A percentile compares a stretch with the other conserved stretches of the same genome.
Evolutionary conservation across 2,797 vertebrate species (phyloP).

Genomic region (Malacoctenus gilli): DNA sequence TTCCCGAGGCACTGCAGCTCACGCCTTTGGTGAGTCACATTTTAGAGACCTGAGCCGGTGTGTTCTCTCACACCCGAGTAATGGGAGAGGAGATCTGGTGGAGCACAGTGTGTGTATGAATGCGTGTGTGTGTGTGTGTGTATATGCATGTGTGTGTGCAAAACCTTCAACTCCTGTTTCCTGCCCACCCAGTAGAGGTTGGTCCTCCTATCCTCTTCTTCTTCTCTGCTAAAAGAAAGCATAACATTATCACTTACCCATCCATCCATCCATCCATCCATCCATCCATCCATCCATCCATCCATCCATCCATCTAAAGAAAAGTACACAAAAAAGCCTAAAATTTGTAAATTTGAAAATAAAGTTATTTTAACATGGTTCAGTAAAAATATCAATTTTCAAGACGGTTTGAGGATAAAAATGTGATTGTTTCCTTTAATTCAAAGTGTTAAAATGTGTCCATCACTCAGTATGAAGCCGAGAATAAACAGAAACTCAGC

Average conservation of each 20-base stretch:
- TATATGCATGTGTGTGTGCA: conserved; percentile 30
- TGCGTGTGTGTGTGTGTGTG: conserved; percentile 32
- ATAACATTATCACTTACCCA: too few species aligned
- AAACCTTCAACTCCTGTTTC: conserved; percentile 72
- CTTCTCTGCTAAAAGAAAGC: conserved; percentile 64
- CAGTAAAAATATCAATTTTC: too few species aligned
- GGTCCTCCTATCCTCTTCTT: conserved; percentile 76
- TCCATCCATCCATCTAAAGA: too few species aligned
- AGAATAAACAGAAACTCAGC: conserved; percentile 47
- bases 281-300: too few species aligned
- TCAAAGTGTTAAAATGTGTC: conserved; percentile 40
- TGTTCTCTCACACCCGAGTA: conserved; percentile 83
- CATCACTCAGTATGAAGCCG: conserved; percentile 49
- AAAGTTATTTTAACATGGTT: too few species aligned
- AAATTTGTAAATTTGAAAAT: too few species aligned
- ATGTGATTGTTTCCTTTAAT: not conserved
- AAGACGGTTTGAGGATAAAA: not conserved
- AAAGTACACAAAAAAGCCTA: too few species aligned
- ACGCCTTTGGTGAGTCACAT: conserved; percentile 79
- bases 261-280: too few species aligned
- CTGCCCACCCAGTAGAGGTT: conserved; percentile 88
- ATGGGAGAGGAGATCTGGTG: conserved; percentile 36
- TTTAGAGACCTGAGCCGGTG: conserved; percentile 77
- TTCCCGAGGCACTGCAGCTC: conserved; percentile 86
- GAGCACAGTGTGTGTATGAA: conserved; percentile 24